Conservation (phyloP, 2,888 invertebrate genomes). For the Cheilosia variabilis region DNA sequence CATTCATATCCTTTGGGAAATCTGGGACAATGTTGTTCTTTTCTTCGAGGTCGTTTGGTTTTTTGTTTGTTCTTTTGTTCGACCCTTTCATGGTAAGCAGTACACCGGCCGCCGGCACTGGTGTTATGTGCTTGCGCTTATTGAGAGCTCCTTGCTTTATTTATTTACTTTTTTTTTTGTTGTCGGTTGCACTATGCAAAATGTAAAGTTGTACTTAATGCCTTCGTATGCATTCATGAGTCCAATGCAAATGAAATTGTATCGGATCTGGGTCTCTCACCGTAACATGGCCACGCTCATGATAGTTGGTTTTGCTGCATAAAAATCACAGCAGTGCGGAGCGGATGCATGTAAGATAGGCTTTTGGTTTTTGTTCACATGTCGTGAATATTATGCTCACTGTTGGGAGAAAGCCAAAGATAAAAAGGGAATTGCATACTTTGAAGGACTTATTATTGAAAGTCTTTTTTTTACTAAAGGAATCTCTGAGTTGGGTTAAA, state of each 20-base stretch:
- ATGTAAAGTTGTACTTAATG: constrained; percentile 68
- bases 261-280: constrained; percentile 56
- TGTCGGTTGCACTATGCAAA: constrained; percentile 44
- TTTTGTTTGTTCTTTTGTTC: constrained; percentile 21
- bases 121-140: constrained; percentile 34
- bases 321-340: constrained; percentile 8
- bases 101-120: background rate
- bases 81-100: constrained; percentile 6
- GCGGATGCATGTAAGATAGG: constrained; percentile 31
- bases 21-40: constrained; percentile 73
- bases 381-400: constrained; percentile 17
- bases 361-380: constrained; percentile 39
- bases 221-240: constrained; percentile 73
- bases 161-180: background rate
- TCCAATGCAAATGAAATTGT: constrained; percentile 72
- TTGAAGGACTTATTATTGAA: background rate
- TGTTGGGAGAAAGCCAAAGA: constrained; percentile 1
- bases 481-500: background rate
- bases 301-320: constrained; percentile 14
- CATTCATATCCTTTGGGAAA: constrained; percentile 72
- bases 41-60: constrained; percentile 62
- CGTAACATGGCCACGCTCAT: constrained; percentile 40
- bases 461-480: too few species aligned
- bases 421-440: constrained; percentile 6
- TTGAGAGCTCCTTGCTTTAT: constrained; percentile 14